Conservation (phyloP, 2,888 invertebrate species). For the Amiota mariae region DNA sequence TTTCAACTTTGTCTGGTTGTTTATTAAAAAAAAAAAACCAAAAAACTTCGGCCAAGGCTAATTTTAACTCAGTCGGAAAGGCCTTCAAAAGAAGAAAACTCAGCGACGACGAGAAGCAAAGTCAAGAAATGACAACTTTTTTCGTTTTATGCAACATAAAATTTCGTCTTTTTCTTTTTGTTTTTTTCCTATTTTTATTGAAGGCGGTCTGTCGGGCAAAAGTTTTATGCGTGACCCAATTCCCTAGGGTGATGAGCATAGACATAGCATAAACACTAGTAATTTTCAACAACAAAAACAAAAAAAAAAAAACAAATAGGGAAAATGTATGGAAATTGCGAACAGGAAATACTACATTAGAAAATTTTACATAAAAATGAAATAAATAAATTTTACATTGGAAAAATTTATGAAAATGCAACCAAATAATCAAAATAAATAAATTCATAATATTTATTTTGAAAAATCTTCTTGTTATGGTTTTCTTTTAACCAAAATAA, state of each 20-base stretch:
- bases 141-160: conserved; percentile 4
- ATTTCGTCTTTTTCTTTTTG: not conserved
- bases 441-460: conserved; percentile 40
- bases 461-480: conserved; percentile 51
- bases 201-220: not conserved
- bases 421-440: conserved; percentile 15
- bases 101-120: not conserved
- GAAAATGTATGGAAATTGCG: not conserved
- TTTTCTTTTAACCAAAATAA: conserved; percentile 56
- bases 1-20: not conserved
- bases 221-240: conserved; percentile 26
- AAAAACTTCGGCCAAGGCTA: conserved; percentile 9
- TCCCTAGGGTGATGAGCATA: not conserved
- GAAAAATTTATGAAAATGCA: not conserved
- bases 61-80: conserved; percentile 8
- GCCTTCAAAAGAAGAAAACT: not conserved
- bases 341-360: not conserved
- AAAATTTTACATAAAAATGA: not conserved
- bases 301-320: not conserved
- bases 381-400: not conserved
- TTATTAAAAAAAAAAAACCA: not conserved
- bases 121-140: not conserved
- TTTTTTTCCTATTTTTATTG: too few relatives aligned
- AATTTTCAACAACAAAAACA: not conserved
- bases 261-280: not conserved